Conservation (phyloP, 1,140 invertebrate species). For the Hyles vespertilio region DNA sequence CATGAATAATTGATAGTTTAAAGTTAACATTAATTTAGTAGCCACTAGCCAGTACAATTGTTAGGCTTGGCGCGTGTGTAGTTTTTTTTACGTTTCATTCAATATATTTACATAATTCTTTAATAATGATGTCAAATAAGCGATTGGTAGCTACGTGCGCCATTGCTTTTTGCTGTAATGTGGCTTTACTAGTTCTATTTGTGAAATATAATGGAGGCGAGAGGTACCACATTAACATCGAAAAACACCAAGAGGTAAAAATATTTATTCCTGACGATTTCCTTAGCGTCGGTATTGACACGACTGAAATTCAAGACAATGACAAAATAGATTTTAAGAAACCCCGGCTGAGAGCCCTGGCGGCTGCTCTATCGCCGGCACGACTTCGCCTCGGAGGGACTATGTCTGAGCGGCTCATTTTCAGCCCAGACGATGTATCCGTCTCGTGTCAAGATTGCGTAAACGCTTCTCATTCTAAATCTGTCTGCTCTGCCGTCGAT, state of each 20-base stretch:
- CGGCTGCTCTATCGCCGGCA: slow-evolving; percentile 76
- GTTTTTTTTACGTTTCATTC: no score
- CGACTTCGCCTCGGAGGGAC: slow-evolving; percentile 81
- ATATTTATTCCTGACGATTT: slow-evolving; percentile 51
- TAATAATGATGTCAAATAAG: slow-evolving; percentile 60
- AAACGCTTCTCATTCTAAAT: slow-evolving; percentile 29
- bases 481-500: slow-evolving; percentile 39
- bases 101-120: no score
- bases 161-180: slow-evolving; percentile 49
- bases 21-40: no score
- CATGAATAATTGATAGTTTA: no score
- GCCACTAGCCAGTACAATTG: no score
- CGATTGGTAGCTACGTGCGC: slow-evolving; percentile 52
- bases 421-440: slow-evolving; percentile 57
- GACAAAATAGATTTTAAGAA: slow-evolving; percentile 56
- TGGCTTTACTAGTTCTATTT: slow-evolving; percentile 47
- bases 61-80: no score
- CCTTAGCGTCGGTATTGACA: slow-evolving; percentile 67
- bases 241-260: slow-evolving; percentile 40
- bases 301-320: slow-evolving; percentile 55
- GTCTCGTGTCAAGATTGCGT: slow-evolving; percentile 44
- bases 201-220: slow-evolving; percentile 52
- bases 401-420: slow-evolving; percentile 80
- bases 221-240: slow-evolving; percentile 51
- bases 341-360: slow-evolving; percentile 73